Base-by-base conservation (phyloP, 1,140 invertebrate species). In the Harlomillsia oculata region DNA sequence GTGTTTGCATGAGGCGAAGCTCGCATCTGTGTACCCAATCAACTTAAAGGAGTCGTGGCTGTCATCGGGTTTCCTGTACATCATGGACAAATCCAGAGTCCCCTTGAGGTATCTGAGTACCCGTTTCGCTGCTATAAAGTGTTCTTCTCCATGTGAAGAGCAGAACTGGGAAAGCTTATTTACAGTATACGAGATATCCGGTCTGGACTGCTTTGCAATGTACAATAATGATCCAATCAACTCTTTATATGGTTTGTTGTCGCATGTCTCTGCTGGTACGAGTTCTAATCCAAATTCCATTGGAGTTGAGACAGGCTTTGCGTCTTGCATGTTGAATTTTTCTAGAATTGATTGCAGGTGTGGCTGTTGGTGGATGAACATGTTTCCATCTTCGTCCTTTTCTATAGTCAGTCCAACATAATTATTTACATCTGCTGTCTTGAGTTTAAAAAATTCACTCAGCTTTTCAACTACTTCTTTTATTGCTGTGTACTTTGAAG, bases 221-320 rank as follows among this genome's bases (percentile, higher is more conserved):
- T 70, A 72, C 40, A 74, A 62, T 6, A 74, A 56, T 25, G 67
- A 62, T 23, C 72, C 69, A 18, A 74, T 63, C 0, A 64, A 64
- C 64, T 70, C 62, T 54, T 66, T 53, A 56, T 68, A 69, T 40
- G 52, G 67, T 36, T 59, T 20, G 16, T 32, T 11, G 1, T 13
- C n/a, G 5, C 28, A 3, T 9, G 43, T 25, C 25, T 36, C 20
- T 29, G 21, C 36, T 5, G 36, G 23, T n/a, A 26, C 13, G 13
- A 55, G 45, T 1, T 60, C 36, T 3, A 13, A 5, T 21, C 44
- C n/a, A 2, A 45, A 46, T 25, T 60, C 45, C 58, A 60, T 29
- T 1, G 56, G 56, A 6, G 48, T 44, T 20, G 13, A 20, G 20
- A 30, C 8, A 2, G 32, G 1, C 14, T 59, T 53, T 20, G 50